These are phyloP conservation scores for Hyposoter dolosus DNA, from an alignment of 2,888 invertebrate species.

Conservation along the genomic window DNA sequence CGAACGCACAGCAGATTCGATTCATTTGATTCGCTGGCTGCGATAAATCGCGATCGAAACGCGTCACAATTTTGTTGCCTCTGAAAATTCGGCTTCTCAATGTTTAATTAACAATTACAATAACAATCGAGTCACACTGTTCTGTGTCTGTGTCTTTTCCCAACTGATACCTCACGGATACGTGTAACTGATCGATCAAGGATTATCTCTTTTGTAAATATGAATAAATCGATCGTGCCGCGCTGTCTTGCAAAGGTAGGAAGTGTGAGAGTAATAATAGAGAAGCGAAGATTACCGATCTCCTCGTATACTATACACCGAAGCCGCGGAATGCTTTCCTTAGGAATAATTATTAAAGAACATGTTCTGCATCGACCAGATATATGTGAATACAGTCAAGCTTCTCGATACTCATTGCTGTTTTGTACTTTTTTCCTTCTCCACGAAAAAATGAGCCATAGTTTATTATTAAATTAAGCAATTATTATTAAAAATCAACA, in stretches of 20 bases:
- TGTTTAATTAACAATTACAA: too few relatives aligned
- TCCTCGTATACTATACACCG: neutral
- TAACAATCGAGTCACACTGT: neutral
- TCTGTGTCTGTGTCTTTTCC: neutral
- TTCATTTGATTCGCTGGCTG: too few relatives aligned
- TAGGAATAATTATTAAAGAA: constrained; percentile 28
- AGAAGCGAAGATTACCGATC: constrained; percentile 35
- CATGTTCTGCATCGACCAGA: neutral
- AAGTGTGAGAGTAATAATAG: constrained; percentile 14
- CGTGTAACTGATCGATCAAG: neutral
- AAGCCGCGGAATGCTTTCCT: constrained; percentile 43
- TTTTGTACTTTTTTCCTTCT: neutral
- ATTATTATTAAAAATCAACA: too few relatives aligned
- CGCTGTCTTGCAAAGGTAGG: constrained; percentile 1
- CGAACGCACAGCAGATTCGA: neutral
- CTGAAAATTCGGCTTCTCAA: too few relatives aligned
- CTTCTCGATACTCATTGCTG: neutral
- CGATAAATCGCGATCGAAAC: too few relatives aligned
- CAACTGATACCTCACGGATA: neutral
- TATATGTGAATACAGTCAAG: constrained; percentile 7
- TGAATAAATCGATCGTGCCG: constrained; percentile 13
- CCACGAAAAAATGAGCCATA: neutral
- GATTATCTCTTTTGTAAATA: constrained; percentile 14
- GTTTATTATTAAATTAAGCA: neutral
- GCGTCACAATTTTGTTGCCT: too few relatives aligned